A percentile compares a stretch with the other conserved stretches of the same genome.
Conservation (phyloP, 1,140 invertebrate genomes). For the Cherax quadricarinatus region DNA sequence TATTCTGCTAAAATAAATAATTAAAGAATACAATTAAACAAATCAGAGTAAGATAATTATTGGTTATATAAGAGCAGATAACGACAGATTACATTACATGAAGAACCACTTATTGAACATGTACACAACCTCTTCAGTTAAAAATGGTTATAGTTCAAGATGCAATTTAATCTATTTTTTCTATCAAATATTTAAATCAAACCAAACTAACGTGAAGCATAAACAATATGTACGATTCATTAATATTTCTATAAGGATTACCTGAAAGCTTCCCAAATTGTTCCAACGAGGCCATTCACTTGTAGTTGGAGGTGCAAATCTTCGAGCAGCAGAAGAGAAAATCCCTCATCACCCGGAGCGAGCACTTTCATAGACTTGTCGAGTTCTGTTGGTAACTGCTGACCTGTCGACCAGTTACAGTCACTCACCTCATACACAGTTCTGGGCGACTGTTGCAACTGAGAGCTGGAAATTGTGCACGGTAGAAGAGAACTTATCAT, state of each 20-base stretch:
- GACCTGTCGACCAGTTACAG: neutral
- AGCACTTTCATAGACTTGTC: neutral
- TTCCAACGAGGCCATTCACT: neutral
- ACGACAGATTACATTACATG: no score
- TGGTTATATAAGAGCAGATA: no score
- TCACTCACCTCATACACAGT: neutral
- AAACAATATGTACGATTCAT: no score
- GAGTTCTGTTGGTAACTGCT: neutral
- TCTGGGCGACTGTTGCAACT: neutral
- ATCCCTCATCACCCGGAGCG: constrained; percentile 55
- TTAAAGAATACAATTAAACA: no score
- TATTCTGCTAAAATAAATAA: no score
- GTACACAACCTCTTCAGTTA: no score
- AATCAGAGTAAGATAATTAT: no score
- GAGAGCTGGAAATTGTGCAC: neutral
- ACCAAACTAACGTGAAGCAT: no score
- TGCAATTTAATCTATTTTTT: no score
- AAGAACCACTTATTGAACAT: no score
- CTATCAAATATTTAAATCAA: no score
- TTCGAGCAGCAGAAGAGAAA: constrained; percentile 59
- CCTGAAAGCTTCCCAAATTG: constrained; percentile 67
- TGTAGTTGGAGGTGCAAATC: constrained; percentile 60
- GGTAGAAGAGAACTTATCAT: constrained; percentile 44
- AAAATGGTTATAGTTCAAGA: no score
- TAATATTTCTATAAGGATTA: neutral